Conservation (phyloP, 2,888 invertebrate genomes). For the Seira sanloemensis region DNA sequence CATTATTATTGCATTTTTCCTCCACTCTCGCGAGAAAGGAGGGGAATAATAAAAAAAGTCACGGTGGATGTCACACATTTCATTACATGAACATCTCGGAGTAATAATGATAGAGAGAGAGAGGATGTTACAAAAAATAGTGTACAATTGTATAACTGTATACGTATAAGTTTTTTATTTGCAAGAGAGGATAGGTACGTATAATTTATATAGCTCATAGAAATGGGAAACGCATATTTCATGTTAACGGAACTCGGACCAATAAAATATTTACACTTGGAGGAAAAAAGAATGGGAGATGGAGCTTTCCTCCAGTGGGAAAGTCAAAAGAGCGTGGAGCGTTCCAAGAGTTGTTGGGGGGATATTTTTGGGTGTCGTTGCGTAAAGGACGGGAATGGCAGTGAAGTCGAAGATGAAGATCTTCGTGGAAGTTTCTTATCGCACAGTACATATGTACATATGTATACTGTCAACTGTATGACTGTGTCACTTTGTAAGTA, state of each 20-base stretch:
- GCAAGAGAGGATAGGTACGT: background rate
- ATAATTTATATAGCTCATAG: background rate
- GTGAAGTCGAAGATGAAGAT: no score
- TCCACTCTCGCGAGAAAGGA: background rate
- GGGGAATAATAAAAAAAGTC: background rate
- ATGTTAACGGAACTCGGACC: background rate
- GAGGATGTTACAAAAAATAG: background rate
- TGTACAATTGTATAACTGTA: background rate
- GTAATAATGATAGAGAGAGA: no score
- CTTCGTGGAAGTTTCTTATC: no score
- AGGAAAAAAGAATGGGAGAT: no score
- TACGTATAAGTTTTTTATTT: background rate
- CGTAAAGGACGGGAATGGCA: no score
- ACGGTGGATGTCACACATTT: constrained; percentile 34
- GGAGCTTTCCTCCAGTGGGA: no score
- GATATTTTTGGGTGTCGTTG: no score
- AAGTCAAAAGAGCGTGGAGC: no score
- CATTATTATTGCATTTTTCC: constrained; percentile 28
- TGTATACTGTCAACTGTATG: no score
- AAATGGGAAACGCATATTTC: background rate
- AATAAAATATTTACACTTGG: background rate
- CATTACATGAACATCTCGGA: constrained; percentile 22
- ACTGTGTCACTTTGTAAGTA: no score
- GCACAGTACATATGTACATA: no score
- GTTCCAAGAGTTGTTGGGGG: no score